Percentiles rank a stretch among this genome's conserved stretches.
Evolutionary conservation across 1,140 invertebrate genomes (phyloP).

Genomic region (Homarus americanus): DNA sequence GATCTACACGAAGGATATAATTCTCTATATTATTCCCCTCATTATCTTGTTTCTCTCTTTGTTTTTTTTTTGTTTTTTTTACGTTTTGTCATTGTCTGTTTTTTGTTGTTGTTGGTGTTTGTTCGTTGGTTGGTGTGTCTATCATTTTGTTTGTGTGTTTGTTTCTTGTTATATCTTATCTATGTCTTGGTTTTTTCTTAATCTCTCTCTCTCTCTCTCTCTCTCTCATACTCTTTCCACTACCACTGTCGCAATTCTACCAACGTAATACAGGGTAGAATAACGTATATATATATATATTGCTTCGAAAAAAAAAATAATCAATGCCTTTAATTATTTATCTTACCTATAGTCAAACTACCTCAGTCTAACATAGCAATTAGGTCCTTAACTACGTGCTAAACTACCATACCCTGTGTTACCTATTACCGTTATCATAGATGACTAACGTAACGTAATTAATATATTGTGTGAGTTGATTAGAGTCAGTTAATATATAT

Average conservation of each 20-base stretch:
- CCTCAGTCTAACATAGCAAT: too few relatives aligned
- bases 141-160: background rate
- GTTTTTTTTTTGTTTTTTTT: background rate
- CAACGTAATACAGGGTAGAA: background rate
- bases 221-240: background rate
- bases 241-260: background rate
- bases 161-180: background rate
- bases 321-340: too few relatives aligned
- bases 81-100: background rate
- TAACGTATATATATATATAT: too few relatives aligned
- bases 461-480: too few relatives aligned
- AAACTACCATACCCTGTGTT: too few relatives aligned
- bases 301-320: too few relatives aligned
- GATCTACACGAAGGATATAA: too few relatives aligned
- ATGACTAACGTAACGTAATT: too few relatives aligned
- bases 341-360: too few relatives aligned
- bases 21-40: background rate
- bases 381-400: too few relatives aligned
- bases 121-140: background rate
- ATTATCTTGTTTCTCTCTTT: background rate
- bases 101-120: background rate
- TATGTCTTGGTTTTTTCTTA: background rate
- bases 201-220: constrained; percentile 20
- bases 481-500: too few relatives aligned
- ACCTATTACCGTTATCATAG: too few relatives aligned